Evolutionary conservation across 2,797 vertebrate species (phyloP).

Genomic region (Brachyalestes nurse): DNA sequence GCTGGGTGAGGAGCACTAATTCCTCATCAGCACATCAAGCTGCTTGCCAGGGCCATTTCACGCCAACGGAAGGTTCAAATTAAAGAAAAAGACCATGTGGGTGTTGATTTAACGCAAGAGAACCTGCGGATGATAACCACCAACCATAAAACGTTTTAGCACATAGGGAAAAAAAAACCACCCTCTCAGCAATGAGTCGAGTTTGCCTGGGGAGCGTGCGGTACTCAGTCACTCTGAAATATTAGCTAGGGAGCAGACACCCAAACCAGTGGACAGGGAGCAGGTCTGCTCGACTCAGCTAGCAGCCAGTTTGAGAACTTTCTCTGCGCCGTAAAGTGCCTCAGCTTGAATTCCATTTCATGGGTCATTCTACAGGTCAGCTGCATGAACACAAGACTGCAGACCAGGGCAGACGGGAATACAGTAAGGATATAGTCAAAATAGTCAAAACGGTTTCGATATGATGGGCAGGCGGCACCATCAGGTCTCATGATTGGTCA

Average conservation of each 20-base stretch:
- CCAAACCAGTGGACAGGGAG: neutral
- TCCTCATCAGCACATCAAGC: neutral
- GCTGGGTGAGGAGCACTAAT: neutral
- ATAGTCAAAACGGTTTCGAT: neutral
- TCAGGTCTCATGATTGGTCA: neutral
- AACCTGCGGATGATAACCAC: conserved; percentile 4
- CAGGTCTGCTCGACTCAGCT: neutral
- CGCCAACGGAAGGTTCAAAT: conserved; percentile 10
- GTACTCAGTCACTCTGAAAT: neutral
- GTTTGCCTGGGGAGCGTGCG: neutral
- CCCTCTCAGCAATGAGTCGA: neutral
- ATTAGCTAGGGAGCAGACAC: neutral
- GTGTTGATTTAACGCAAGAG: conserved; percentile 17
- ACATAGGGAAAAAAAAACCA: neutral
- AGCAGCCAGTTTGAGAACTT: conserved; percentile 6
- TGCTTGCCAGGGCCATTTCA: conserved; percentile 15
- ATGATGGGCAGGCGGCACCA: neutral
- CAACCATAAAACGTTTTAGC: neutral
- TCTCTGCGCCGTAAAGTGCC: neutral
- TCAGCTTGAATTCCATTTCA: conserved; percentile 8
- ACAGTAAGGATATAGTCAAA: neutral
- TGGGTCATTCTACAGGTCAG: conserved; percentile 10
- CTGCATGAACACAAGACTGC: neutral
- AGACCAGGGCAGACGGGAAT: neutral
- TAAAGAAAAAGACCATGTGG: conserved; percentile 5